These are phyloP conservation scores for Glaucomys volans DNA, from an alignment of 2,113 vertebrate species.

Conservation along the genomic window DNA sequence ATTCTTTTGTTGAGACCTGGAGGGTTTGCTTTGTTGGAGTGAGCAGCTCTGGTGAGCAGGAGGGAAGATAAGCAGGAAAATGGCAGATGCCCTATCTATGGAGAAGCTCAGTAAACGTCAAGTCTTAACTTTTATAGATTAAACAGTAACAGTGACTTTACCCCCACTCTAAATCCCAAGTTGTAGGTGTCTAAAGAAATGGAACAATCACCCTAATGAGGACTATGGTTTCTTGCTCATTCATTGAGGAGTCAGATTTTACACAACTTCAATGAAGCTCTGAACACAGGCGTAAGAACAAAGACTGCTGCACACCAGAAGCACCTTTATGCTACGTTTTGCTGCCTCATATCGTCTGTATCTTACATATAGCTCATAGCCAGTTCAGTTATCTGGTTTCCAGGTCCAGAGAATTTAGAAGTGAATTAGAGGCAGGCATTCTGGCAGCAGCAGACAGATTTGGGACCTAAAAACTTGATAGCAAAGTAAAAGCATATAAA, in stretches of 20 bases:
- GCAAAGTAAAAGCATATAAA: conserved; percentile 14
- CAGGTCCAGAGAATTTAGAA: conserved; percentile 30
- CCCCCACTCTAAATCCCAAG: neutral
- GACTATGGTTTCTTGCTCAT: neutral
- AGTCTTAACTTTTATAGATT: neutral
- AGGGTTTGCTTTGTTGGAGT: neutral
- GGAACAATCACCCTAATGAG: neutral
- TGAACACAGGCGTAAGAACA: neutral
- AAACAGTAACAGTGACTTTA: neutral
- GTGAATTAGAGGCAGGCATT: neutral
- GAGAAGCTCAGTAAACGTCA: neutral
- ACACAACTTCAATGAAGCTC: neutral
- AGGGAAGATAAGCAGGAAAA: neutral
- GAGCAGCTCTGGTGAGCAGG: neutral
- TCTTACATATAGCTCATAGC: conserved; percentile 12
- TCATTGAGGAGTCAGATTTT: neutral
- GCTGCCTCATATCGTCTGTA: neutral
- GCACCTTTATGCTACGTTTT: neutral
- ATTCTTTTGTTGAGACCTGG: neutral
- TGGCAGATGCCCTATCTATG: neutral
- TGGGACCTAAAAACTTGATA: conserved; percentile 32
- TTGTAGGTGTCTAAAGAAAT: neutral
- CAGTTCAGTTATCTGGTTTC: conserved; percentile 20
- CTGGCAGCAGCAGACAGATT: neutral
- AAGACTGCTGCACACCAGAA: neutral